A percentile compares a stretch with the other conserved stretches of the same genome.
These are phyloP conservation scores for Picus viridis DNA, from an alignment of 2,797 vertebrate genomes.

Conservation along the genomic window DNA sequence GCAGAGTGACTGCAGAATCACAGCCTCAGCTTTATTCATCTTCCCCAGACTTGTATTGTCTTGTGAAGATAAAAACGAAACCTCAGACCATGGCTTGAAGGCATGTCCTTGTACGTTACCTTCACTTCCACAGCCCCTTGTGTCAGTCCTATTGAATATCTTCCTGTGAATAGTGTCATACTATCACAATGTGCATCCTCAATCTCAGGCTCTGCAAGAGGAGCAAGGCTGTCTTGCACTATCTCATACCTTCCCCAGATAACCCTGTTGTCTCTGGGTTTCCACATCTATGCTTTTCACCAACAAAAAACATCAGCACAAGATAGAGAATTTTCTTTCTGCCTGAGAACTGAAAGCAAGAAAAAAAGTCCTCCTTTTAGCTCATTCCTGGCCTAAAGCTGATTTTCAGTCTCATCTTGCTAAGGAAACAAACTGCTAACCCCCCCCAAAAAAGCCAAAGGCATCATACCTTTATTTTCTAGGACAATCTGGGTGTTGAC, in stretches of 20 bases:
- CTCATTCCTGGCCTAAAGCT: neutral
- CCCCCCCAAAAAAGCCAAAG: neutral
- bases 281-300: neutral
- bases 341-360: neutral
- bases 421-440: neutral
- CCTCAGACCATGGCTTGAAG: neutral
- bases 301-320: neutral
- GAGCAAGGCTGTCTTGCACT: neutral
- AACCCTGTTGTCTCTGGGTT: neutral
- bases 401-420: neutral
- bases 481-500: neutral
- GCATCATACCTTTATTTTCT: neutral
- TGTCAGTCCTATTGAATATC: neutral
- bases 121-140: neutral
- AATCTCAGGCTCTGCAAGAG: neutral
- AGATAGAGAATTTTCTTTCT: neutral
- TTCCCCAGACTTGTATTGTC: neutral
- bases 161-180: neutral
- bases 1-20: neutral
- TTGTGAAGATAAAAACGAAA: neutral
- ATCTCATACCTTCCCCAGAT: neutral
- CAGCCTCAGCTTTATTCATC: neutral
- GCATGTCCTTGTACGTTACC: neutral
- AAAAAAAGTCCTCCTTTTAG: neutral
- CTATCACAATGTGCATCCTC: neutral